These are phyloP conservation scores for Benthosema pterotum DNA, from an alignment of 2,797 vertebrate genomes.

Conservation along the genomic window DNA sequence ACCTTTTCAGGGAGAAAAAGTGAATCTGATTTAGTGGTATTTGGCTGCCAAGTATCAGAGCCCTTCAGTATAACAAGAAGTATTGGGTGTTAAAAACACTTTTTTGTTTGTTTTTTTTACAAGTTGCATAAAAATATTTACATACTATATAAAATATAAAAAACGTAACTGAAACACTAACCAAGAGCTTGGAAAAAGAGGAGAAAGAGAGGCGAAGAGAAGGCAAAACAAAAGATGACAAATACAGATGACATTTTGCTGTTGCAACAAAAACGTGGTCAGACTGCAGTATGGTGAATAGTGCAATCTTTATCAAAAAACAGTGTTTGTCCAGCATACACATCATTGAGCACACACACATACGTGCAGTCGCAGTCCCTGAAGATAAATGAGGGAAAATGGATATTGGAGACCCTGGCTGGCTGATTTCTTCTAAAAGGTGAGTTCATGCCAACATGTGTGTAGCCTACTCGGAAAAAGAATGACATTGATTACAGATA, in stretches of 20 bases:
- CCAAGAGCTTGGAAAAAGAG: conserved; percentile 34
- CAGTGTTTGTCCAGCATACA: conserved; percentile 75
- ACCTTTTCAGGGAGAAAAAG: conserved; percentile 50
- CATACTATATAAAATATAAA: conserved; percentile 74
- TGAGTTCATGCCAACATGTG: conserved; percentile 22
- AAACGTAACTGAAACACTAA: conserved; percentile 65
- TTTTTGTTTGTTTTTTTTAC: conserved; percentile 17
- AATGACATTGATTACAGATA: conserved; percentile 18
- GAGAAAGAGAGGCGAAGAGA: conserved; percentile 19
- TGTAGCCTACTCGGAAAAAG: not conserved
- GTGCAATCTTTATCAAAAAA: conserved; percentile 21
- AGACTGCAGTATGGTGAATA: conserved; percentile 26
- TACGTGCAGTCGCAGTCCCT: conserved; percentile 57
- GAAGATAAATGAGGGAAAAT: conserved; percentile 66
- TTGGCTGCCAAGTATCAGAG: conserved; percentile 33
- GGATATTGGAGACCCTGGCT: conserved; percentile 69
- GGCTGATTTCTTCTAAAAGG: conserved; percentile 52
- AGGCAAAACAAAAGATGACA: conserved; percentile 15
- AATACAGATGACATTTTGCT: conserved; percentile 32
- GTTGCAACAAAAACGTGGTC: conserved; percentile 16
- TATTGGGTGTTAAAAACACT: conserved; percentile 63
- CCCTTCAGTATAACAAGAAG: conserved; percentile 47
- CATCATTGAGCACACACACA: conserved; percentile 23
- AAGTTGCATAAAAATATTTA: conserved; percentile 74
- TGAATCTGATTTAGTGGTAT: conserved; percentile 32